These are phyloP conservation scores for Toxotes jaculatrix DNA, from an alignment of 2,113 vertebrate genomes.

Conservation along the genomic window DNA sequence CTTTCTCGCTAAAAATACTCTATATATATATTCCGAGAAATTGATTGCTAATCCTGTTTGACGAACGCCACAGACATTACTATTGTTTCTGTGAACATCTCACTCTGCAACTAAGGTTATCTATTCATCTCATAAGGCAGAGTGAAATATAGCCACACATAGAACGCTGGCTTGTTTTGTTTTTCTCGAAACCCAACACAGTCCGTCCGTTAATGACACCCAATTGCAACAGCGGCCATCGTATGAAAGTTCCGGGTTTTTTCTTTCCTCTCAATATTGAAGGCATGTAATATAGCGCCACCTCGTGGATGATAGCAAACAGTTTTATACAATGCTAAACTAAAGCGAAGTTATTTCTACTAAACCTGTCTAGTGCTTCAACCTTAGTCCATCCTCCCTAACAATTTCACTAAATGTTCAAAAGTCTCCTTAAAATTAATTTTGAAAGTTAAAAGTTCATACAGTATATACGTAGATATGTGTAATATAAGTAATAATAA, in stretches of 20 bases:
- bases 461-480: too few relatives aligned
- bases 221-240: conserved; percentile 9
- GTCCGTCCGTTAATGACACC: not conserved
- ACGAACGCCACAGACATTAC: not conserved
- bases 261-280: not conserved
- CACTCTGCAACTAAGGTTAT: fast-evolving
- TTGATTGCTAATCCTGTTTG: not conserved
- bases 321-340: not conserved
- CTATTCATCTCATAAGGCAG: fast-evolving
- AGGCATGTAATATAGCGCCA: too few relatives aligned
- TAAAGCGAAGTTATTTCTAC: not conserved
- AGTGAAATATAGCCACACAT: fast-evolving
- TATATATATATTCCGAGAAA: not conserved
- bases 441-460: too few relatives aligned
- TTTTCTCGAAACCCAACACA: not conserved
- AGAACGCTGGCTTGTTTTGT: conserved; percentile 34
- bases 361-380: not conserved
- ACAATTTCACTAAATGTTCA: too few relatives aligned
- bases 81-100: not conserved
- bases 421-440: too few relatives aligned
- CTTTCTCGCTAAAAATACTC: conserved; percentile 35
- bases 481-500: too few relatives aligned
- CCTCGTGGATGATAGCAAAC: not conserved
- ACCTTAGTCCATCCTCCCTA: not conserved
- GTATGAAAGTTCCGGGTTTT: conserved; percentile 30